Conservation (phyloP, 2,113 vertebrate species). For the Alligator sinensis region DNA sequence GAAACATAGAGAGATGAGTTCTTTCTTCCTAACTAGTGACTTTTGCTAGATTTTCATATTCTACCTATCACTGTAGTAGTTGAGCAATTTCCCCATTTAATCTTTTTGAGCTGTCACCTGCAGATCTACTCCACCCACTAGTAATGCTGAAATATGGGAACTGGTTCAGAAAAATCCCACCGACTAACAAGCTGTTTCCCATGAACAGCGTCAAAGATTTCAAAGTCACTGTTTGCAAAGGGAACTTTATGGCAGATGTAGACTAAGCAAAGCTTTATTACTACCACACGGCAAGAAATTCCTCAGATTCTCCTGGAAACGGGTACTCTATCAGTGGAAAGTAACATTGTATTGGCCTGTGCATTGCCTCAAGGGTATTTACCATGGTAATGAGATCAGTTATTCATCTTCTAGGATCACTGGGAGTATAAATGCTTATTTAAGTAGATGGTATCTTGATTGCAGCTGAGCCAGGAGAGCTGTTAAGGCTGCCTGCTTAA, state of each 20-base stretch:
- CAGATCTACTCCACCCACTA: neutral
- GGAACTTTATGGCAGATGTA: slow-evolving; percentile 61
- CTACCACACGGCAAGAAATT: slow-evolving; percentile 68
- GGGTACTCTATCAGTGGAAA: slow-evolving; percentile 70
- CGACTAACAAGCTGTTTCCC: slow-evolving; percentile 63
- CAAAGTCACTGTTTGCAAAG: slow-evolving; percentile 64
- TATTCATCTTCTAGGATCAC: slow-evolving; percentile 74
- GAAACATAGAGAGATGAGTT: neutral
- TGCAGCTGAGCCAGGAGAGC: slow-evolving; percentile 64
- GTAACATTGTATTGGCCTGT: slow-evolving; percentile 70
- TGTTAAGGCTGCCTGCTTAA: slow-evolving; percentile 62
- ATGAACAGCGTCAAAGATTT: slow-evolving; percentile 64
- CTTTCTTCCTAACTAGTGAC: neutral
- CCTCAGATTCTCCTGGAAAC: slow-evolving; percentile 62
- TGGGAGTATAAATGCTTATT: slow-evolving; percentile 71
- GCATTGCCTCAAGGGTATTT: slow-evolving; percentile 65
- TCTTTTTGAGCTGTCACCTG: slow-evolving; percentile 17
- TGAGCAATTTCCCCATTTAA: neutral
- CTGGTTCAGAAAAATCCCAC: slow-evolving; percentile 51
- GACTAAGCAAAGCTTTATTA: slow-evolving; percentile 61
- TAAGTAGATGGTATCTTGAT: slow-evolving; percentile 75
- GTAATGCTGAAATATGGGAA: slow-evolving; percentile 41
- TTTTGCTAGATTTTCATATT: neutral
- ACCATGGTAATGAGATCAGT: slow-evolving; percentile 74
- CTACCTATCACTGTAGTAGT: neutral